phyloP scores from a whole-genome alignment of 2,113 vertebrate species.

The Pangasianodon hypophthalmus region DNA sequence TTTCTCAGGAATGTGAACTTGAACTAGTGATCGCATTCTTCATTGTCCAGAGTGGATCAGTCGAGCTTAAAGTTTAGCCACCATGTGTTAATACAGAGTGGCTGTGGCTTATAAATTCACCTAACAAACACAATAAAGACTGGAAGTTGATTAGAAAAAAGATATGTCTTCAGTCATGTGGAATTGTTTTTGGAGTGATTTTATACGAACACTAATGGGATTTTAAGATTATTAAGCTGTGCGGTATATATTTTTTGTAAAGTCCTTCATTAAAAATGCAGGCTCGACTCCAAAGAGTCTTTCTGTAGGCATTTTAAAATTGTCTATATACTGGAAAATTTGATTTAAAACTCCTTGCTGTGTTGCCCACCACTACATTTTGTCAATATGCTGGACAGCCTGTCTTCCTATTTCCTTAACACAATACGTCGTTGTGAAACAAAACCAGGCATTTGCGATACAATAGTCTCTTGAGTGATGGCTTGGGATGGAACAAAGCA shows the following conservation, averaged over 20 bases:
- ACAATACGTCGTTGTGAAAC: constrained; percentile 26
- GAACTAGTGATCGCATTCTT: not conserved
- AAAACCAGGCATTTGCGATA: constrained; percentile 35
- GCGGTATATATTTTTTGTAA: not conserved
- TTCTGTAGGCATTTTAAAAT: not conserved
- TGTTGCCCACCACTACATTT: not conserved
- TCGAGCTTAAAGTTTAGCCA: not conserved
- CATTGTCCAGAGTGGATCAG: not conserved
- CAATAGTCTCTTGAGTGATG: constrained; percentile 58
- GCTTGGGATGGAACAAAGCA: constrained; percentile 57
- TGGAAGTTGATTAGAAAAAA: not conserved
- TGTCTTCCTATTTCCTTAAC: constrained; percentile 42
- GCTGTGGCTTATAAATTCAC: not conserved
- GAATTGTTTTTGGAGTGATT: not conserved
- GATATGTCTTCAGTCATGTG: not conserved
- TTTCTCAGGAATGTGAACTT: not conserved
- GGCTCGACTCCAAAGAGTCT: not conserved
- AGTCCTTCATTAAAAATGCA: not conserved
- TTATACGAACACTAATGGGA: not conserved
- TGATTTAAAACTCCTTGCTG: not conserved
- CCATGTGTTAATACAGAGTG: not conserved
- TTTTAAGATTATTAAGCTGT: not conserved
- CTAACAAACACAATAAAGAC: not conserved
- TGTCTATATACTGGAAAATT: not conserved
- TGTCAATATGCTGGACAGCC: constrained; percentile 28